Conservation (phyloP, 2,113 vertebrate species). For the Oenanthe melanoleuca region DNA sequence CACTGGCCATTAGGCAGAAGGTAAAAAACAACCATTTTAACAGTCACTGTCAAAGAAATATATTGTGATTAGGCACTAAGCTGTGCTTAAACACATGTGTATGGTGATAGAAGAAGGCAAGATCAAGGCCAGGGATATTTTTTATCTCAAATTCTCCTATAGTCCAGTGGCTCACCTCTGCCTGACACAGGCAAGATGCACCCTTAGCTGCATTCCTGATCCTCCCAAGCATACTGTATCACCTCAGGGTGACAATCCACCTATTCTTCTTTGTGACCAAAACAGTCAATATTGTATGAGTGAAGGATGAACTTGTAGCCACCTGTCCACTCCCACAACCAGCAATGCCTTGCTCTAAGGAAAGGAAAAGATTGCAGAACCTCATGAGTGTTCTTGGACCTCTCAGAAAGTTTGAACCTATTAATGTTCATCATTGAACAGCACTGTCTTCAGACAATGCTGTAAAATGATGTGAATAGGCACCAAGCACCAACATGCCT, state of each 20-base stretch:
- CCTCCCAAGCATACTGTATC: background rate
- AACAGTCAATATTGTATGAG: fast-evolving
- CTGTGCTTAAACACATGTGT: background rate
- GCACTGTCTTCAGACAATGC: background rate
- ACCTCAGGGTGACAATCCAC: background rate
- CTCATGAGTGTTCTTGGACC: background rate
- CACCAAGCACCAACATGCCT: background rate
- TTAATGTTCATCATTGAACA: background rate
- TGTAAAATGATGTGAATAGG: background rate
- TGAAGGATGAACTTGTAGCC: background rate
- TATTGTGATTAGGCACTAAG: background rate
- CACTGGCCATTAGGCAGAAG: background rate
- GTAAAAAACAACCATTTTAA: background rate
- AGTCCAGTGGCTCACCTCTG: background rate
- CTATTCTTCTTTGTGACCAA: background rate
- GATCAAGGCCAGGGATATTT: background rate
- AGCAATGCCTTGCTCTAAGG: background rate
- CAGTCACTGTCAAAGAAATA: background rate
- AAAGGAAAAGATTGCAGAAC: background rate
- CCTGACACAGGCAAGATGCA: background rate
- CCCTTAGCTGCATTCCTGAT: background rate
- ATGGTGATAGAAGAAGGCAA: background rate
- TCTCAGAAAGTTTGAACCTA: background rate
- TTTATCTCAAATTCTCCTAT: background rate
- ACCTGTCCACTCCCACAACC: background rate